Evolutionary conservation across 37 sponge, comb jelly and placozoan genomes (phyloP).

Genomic region (Ianthella basta): DNA sequence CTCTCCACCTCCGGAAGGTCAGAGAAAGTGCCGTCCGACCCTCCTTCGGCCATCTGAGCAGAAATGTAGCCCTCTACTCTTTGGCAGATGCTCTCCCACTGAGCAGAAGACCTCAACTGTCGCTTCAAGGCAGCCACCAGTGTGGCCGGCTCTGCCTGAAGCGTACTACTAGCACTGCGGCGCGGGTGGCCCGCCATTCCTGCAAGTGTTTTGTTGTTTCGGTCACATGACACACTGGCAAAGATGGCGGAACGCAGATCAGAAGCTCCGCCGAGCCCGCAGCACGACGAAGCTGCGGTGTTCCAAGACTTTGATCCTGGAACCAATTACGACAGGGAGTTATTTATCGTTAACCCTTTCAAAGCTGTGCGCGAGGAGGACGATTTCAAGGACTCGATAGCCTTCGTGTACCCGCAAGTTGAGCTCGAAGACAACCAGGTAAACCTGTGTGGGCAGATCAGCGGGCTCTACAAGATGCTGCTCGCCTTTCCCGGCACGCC

Average conservation of each 20-base stretch:
- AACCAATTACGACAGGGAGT: conserved; percentile 1
- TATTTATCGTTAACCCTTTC: conserved; percentile 20
- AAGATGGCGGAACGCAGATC: no score
- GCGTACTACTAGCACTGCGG: no score
- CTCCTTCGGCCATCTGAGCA: neutral
- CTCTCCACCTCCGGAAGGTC: neutral
- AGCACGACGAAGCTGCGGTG: no score
- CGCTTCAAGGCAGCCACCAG: neutral
- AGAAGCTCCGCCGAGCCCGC: no score
- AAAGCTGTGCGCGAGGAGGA: conserved; percentile 17
- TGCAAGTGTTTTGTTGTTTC: no score
- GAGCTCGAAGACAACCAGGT: neutral
- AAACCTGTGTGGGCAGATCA: conserved; percentile 26
- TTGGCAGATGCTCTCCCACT: conserved; percentile 7
- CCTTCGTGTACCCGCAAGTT: neutral
- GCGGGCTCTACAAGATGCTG: conserved; percentile 8
- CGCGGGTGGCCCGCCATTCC: no score
- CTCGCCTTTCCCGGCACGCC: neutral
- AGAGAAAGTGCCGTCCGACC: neutral
- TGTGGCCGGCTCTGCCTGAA: neutral
- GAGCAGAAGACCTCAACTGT: neutral
- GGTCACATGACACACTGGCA: no score
- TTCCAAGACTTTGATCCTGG: no score
- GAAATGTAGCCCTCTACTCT: neutral
- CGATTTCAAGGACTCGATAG: conserved; percentile 26